phyloP scores from a whole-genome alignment of 2,888 invertebrate genomes.

The Digitonthophagus gazella region DNA sequence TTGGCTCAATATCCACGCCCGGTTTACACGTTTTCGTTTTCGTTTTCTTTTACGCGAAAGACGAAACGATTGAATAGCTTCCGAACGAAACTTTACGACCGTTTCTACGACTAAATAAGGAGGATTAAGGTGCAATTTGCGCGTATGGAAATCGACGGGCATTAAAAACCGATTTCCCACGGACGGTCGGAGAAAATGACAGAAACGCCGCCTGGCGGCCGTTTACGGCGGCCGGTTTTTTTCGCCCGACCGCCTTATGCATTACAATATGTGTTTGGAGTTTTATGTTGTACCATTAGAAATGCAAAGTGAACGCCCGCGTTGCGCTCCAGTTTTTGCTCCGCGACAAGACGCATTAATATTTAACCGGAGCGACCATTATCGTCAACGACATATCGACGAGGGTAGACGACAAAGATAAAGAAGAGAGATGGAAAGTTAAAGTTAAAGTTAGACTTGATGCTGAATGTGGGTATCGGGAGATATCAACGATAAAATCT shows the following conservation, averaged over 20 bases:
- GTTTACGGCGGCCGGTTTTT: slow-evolving; percentile 1
- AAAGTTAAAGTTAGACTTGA: no score
- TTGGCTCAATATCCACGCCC: no score
- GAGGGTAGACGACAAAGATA: no score
- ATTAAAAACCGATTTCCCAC: slow-evolving; percentile 18
- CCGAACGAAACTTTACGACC: neutral
- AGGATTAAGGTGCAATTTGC: neutral
- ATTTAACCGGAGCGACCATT: neutral
- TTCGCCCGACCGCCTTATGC: slow-evolving; percentile 1
- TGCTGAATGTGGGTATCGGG: no score
- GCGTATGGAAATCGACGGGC: slow-evolving; percentile 10
- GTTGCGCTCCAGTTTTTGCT: slow-evolving; percentile 5
- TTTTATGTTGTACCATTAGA: neutral
- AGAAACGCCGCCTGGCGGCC: neutral
- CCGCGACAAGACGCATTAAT: neutral
- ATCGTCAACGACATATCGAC: neutral
- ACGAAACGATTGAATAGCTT: no score
- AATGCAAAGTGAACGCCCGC: neutral
- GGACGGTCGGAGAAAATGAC: slow-evolving; percentile 9
- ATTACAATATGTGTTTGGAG: slow-evolving; percentile 4
- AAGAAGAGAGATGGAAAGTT: no score
- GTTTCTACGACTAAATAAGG: neutral
- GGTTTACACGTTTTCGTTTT: no score
- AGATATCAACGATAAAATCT: no score
- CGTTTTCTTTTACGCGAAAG: no score